These are phyloP conservation scores for Magallana ariakensis DNA, from an alignment of 1,140 invertebrate genomes.

Conservation along the genomic window DNA sequence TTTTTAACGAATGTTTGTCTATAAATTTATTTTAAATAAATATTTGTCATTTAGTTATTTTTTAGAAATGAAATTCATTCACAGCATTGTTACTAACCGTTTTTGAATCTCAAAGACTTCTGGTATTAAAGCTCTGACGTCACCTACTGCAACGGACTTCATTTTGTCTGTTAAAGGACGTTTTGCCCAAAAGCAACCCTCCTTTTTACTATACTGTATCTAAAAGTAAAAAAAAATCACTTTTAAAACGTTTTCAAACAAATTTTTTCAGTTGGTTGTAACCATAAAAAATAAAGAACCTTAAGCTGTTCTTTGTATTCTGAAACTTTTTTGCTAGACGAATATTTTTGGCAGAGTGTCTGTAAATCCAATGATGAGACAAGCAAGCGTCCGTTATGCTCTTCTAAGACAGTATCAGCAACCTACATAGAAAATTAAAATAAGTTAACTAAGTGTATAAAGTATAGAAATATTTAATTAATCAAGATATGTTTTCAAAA, in stretches of 20 bases:
- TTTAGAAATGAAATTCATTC: too few relatives aligned
- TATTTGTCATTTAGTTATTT: too few relatives aligned
- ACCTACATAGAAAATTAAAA: background rate
- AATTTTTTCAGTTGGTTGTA: too few relatives aligned
- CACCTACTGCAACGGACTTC: constrained; percentile 93
- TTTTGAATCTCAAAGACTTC: constrained; percentile 90
- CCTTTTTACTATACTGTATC: constrained; percentile 87
- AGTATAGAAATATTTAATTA: too few relatives aligned
- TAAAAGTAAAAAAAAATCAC: constrained; percentile 34
- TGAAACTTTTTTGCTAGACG: background rate
- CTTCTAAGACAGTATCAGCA: background rate
- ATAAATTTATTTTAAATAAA: too few relatives aligned
- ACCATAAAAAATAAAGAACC: background rate
- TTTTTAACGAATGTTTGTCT: too few relatives aligned
- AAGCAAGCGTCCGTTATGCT: background rate
- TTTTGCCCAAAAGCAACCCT: constrained; percentile 94
- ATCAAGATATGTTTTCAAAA: too few relatives aligned
- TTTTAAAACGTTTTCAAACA: too few relatives aligned
- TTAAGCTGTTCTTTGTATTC: background rate
- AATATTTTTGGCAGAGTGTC: background rate
- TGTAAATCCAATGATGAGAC: background rate
- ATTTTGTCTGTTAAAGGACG: constrained; percentile 93
- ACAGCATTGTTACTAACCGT: constrained; percentile 77
- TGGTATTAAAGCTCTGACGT: constrained; percentile 92
- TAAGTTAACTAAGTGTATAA: too few relatives aligned